Evolutionary conservation across 2,113 vertebrate genomes (phyloP).

Genomic region (Fregata magnificens): DNA sequence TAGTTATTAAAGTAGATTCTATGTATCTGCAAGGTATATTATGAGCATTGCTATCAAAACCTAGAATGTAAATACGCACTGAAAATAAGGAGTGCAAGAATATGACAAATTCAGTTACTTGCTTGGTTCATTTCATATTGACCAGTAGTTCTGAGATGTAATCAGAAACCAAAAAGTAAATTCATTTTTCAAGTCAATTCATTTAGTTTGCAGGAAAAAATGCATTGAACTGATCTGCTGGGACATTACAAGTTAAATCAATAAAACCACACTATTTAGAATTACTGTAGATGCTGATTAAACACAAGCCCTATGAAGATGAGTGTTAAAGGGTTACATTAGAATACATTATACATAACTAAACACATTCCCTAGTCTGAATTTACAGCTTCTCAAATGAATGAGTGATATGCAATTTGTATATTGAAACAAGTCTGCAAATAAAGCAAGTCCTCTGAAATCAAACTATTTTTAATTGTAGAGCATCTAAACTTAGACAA

Average conservation of each 20-base stretch:
- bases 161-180: background rate
- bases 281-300: background rate
- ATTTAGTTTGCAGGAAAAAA: background rate
- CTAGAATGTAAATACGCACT: background rate
- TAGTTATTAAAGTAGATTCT: background rate
- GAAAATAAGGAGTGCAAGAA: background rate
- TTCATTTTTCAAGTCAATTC: background rate
- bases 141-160: background rate
- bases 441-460: background rate
- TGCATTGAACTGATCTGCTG: background rate
- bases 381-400: background rate
- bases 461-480: background rate
- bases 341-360: background rate
- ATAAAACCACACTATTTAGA: background rate
- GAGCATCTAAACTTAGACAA: background rate
- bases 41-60: background rate
- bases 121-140: background rate
- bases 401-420: background rate
- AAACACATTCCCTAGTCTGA: background rate
- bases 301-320: background rate
- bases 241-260: background rate
- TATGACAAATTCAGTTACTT: background rate
- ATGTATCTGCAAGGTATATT: background rate
- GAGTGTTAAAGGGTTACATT: background rate
- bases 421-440: background rate